phyloP scores from a whole-genome alignment of 2,797 vertebrate genomes.

The Melanotaenia boesemani region DNA sequence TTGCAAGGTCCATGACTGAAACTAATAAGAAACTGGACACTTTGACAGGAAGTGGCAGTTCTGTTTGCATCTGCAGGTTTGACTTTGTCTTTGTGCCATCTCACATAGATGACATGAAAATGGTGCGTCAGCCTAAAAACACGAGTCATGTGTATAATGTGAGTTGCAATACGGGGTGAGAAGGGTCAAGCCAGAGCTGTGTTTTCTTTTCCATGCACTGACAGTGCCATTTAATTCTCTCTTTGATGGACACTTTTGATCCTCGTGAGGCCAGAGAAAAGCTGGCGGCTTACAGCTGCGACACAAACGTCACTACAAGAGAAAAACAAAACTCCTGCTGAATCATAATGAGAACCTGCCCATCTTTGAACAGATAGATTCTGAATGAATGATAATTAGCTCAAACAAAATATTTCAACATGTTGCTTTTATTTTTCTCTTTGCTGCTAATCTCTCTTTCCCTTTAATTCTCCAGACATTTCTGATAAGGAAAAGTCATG shows the following conservation, averaged over 20 bases:
- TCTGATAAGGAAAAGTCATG: slow-evolving; percentile 64
- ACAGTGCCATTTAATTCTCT: slow-evolving; percentile 15
- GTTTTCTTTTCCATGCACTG: not conserved
- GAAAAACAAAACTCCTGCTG: slow-evolving; percentile 37
- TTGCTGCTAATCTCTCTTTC: slow-evolving; percentile 30
- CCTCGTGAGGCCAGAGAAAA: not conserved
- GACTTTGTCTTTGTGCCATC: too few relatives aligned
- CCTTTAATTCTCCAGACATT: slow-evolving; percentile 64
- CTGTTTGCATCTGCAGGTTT: too few relatives aligned
- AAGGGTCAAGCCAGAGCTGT: not conserved
- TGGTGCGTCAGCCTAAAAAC: too few relatives aligned
- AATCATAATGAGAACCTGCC: slow-evolving; percentile 55
- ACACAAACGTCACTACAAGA: slow-evolving; percentile 35
- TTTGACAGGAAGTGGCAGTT: too few relatives aligned
- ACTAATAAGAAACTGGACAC: too few relatives aligned
- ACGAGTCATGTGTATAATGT: not conserved
- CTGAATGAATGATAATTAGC: slow-evolving; percentile 71
- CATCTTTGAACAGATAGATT: slow-evolving; percentile 49
- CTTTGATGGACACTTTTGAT: slow-evolving; percentile 43
- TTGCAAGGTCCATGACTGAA: too few relatives aligned
- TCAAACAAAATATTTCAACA: slow-evolving; percentile 61
- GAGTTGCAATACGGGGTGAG: not conserved
- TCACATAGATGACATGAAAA: too few relatives aligned
- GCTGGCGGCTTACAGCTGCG: slow-evolving; percentile 42
- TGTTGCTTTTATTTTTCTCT: slow-evolving; percentile 32